These are phyloP conservation scores for Syngnathus rostellatus DNA, from an alignment of 2,797 vertebrate species.

Conservation along the genomic window DNA sequence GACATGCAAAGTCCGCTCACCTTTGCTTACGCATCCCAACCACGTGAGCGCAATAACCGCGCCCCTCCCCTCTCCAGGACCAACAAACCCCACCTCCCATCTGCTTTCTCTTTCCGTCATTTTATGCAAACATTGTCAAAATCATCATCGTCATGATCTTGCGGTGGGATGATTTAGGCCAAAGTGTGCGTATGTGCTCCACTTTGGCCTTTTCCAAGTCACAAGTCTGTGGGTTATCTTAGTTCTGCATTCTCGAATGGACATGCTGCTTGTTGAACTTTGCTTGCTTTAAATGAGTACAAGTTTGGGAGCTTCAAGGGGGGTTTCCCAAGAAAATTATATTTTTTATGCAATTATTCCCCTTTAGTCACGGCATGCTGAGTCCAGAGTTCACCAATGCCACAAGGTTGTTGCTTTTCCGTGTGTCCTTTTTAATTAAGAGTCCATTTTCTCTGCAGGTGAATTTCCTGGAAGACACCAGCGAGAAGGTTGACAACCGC, in stretches of 20 bases:
- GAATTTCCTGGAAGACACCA: constrained; percentile 74
- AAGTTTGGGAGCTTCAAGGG: constrained; percentile 8
- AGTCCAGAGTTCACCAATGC: neutral
- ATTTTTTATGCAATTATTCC: neutral
- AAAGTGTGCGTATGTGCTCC: constrained; percentile 18
- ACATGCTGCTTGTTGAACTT: constrained; percentile 8
- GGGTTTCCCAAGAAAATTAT: neutral
- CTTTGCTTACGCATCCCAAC: constrained; percentile 19
- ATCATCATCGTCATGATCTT: constrained; percentile 30
- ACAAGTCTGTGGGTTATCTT: constrained; percentile 19
- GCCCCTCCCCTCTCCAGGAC: neutral
- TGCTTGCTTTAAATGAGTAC: neutral
- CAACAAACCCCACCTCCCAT: constrained; percentile 7
- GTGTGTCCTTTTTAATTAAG: constrained; percentile 19
- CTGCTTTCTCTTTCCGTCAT: constrained; percentile 8
- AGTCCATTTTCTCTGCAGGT: constrained; percentile 65
- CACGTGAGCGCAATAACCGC: neutral
- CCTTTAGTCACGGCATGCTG: constrained; percentile 3
- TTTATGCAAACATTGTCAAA: constrained; percentile 23
- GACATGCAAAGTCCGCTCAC: constrained; percentile 26
- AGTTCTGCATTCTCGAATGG: constrained; percentile 11
- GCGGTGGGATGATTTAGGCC: constrained; percentile 21
- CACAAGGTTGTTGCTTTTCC: constrained; percentile 12
- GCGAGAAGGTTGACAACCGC: constrained; percentile 78
- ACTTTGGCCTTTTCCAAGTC: constrained; percentile 16